These are phyloP conservation scores for Abscondita cerata DNA, from an alignment of 2,888 invertebrate genomes.

Conservation along the genomic window DNA sequence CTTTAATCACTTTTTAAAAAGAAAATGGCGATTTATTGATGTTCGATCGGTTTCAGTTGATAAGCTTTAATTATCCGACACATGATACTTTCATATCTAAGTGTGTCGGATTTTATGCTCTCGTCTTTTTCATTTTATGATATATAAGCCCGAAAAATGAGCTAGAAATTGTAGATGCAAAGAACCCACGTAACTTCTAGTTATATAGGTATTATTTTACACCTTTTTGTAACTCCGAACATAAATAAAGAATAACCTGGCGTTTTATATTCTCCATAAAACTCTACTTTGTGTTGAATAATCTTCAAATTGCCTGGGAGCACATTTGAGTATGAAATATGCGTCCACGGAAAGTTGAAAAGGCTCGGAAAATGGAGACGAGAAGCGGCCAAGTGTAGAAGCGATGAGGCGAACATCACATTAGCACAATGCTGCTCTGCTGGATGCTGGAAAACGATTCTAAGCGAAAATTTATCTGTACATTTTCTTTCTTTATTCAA, in stretches of 20 bases:
- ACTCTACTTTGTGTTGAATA: conserved; percentile 59
- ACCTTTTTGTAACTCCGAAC: conserved; percentile 54
- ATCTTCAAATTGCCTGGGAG: conserved; percentile 58
- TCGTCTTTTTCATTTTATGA: background rate
- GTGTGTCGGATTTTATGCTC: conserved; percentile 3
- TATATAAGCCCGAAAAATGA: conserved; percentile 18
- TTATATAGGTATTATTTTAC: conserved; percentile 50
- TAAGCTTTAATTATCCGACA: too few relatives aligned
- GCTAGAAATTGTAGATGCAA: conserved; percentile 28
- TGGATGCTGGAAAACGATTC: conserved; percentile 43
- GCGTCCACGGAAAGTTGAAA: conserved; percentile 45
- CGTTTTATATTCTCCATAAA: conserved; percentile 57
- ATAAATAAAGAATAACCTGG: conserved; percentile 58
- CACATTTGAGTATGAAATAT: conserved; percentile 56
- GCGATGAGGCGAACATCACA: conserved; percentile 56
- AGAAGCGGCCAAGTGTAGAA: conserved; percentile 53
- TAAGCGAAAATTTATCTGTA: conserved; percentile 20
- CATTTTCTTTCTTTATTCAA: conserved; percentile 14
- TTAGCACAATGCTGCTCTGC: conserved; percentile 52
- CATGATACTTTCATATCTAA: background rate
- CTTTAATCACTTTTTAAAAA: too few relatives aligned
- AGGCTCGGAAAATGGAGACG: conserved; percentile 52
- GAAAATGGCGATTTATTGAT: too few relatives aligned
- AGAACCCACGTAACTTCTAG: conserved; percentile 28
- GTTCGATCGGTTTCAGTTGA: too few relatives aligned